These are phyloP conservation scores for Salmo trutta DNA, from an alignment of 2,797 vertebrate genomes.

Conservation along the genomic window DNA sequence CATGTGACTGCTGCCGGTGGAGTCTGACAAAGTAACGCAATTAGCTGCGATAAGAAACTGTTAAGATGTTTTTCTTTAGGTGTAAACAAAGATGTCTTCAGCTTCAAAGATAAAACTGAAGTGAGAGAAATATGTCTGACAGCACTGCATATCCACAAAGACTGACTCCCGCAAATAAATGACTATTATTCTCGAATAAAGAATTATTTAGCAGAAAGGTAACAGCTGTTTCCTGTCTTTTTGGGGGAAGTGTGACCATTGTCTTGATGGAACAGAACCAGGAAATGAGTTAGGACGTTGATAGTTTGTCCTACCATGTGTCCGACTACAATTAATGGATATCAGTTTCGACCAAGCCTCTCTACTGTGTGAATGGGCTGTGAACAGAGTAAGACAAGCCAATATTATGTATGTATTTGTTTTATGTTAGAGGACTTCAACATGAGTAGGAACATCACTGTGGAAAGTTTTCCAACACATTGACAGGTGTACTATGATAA, in stretches of 20 bases:
- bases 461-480: not conserved
- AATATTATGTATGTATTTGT: not conserved
- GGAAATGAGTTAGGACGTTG: not conserved
- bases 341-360: not conserved
- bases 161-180: not conserved
- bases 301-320: not conserved
- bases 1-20: constrained; percentile 54
- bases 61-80: constrained; percentile 70
- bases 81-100: constrained; percentile 69
- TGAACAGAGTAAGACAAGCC: no score
- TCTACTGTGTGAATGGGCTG: no score
- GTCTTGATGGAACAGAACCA: not conserved
- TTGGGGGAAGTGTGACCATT: not conserved
- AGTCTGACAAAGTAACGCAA: constrained; percentile 61
- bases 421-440: not conserved
- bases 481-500: not conserved
- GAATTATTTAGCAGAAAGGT: not conserved
- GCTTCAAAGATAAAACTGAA: constrained; percentile 30
- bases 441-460: not conserved
- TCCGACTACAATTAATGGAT: not conserved
- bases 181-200: not conserved
- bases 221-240: constrained; percentile 3
- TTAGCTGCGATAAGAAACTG: constrained; percentile 57
- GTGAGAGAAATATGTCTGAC: constrained; percentile 47
- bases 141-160: not conserved